Base-by-base conservation (phyloP, 2,113 vertebrate species). In the Cygnus buccinator region DNA sequence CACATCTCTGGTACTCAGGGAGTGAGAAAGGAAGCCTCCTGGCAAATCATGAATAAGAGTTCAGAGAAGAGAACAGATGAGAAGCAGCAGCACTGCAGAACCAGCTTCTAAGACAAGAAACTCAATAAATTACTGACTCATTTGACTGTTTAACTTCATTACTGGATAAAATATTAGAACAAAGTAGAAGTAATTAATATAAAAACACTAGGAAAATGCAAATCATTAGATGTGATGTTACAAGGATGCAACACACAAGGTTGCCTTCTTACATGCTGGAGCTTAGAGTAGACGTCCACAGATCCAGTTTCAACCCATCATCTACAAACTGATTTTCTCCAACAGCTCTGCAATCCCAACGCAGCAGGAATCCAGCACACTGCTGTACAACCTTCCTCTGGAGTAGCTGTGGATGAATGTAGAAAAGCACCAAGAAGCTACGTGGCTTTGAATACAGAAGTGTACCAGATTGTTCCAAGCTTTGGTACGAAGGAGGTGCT, bases 91-190 rank as follows among this genome's bases (percentile, higher is more conserved):
- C 81, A 71, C 31, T 2, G 17, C 5, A 78, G 28, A 86, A 39
- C 8, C 44, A 80, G 62, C 23, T 26, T 83, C 58, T 26, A 48
- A 46, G 84, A 26, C 39, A 46, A 73, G 48, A 81, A 70, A 67
- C 29, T 61, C 11, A 63, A 81, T 46, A 91, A 88, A 84, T 81
- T 73, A 85, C 37, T 10, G 37, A 48, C 55, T 74, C 37, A 3
- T 83, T 90, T 86, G 71, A 94, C 83, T 87, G 71, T 80, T 92
- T 72, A 84, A 88, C 72, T 89, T 88, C 68, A 81, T 86, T 90
- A 87, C 33, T 1, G 28, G 46, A 3, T 57, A 21, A 90, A 84
- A 37, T 1, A 81, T 31, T 50, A 61, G 22, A 6, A 73, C 13
- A 3, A 59, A 87, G 57, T 25, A 65, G 20, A 23, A 79, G n/a